Evolutionary conservation across 2,797 vertebrate genomes (phyloP), one percentile per base, ranked within the genome.

Genomic region (Trachurus trachurus): DNA sequence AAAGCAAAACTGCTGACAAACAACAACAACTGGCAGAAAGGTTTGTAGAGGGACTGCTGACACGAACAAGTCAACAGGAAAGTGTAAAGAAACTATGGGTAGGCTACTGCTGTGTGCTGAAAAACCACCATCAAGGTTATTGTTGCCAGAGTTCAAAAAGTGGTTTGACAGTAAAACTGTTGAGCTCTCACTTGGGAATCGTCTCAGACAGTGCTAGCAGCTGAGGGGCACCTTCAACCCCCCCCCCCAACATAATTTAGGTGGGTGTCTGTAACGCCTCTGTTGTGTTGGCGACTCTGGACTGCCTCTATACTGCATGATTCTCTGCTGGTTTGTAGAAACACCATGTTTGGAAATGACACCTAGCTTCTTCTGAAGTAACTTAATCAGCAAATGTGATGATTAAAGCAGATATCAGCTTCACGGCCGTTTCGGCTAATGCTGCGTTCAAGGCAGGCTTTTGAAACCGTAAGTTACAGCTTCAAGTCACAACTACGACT

Each of bases 211-310:
- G 44, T 10, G 19, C 37, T 54, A 37, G 58, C 50, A 49, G 22
- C 73, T 21, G 29, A 44, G 26, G 49, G 64, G n/a, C 47, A 67
- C 15, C 29, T 61, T 61, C 34, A 29, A 42, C 49, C 52, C 3
- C 19, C 16, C 12, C 59, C 21, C 6, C 44, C 6, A 44, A 44
- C 44, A 47, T 45, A 13, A 45, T 17, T 45, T 15, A 45, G 44
- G 17, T 7, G 44, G 7, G 44, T 45, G 15, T 45, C 44, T 45
- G 44, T 17, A 15, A 15, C 2, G 42, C 42, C 42, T 16, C 42
- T 13, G 15, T 44, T 13, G 16, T n/a, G n/a, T n/a, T n/a, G n/a
- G 44, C 15, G 5, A 6, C 44, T 45, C 44, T 17, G 42, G 42
- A 44, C 42, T 44, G 42, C 5, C 12, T 13, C 12, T 13, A 15